Evolutionary conservation across 2,797 vertebrate species (phyloP).

Genomic region (Crax fasciolata): DNA sequence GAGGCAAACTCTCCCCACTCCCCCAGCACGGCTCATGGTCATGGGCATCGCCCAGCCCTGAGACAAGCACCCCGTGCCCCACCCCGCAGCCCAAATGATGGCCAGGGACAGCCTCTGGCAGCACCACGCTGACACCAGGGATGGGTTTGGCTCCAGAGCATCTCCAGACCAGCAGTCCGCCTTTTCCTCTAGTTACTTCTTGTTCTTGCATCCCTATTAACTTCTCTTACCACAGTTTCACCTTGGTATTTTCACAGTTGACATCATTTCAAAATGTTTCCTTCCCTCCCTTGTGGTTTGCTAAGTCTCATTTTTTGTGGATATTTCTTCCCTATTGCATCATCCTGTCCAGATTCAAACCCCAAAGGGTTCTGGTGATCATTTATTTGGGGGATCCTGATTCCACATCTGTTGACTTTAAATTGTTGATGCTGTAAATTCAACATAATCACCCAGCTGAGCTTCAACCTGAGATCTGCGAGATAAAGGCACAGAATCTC

Average conservation of each 20-base stretch:
- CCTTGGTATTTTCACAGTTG: not conserved
- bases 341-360: not conserved
- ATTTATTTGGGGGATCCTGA: not conserved
- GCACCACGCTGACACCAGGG: not conserved
- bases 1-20: not conserved
- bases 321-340: not conserved
- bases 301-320: not conserved
- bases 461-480: not conserved
- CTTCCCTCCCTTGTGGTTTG: not conserved
- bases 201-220: not conserved
- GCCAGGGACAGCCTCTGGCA: not conserved
- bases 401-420: not conserved
- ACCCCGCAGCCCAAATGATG: not conserved
- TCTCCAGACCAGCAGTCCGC: not conserved
- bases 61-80: not conserved
- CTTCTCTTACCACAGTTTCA: not conserved
- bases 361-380: not conserved
- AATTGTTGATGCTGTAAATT: not conserved
- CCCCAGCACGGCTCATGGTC: not conserved
- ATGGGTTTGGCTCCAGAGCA: not conserved
- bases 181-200: not conserved
- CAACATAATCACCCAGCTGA: not conserved
- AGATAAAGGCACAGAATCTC: not conserved
- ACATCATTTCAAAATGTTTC: rapidly evolving
- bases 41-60: not conserved